Percentiles rank a stretch among this genome's conserved stretches.
Evolutionary conservation across 2,888 invertebrate species (phyloP).

Genomic region (Bombylius major): DNA sequence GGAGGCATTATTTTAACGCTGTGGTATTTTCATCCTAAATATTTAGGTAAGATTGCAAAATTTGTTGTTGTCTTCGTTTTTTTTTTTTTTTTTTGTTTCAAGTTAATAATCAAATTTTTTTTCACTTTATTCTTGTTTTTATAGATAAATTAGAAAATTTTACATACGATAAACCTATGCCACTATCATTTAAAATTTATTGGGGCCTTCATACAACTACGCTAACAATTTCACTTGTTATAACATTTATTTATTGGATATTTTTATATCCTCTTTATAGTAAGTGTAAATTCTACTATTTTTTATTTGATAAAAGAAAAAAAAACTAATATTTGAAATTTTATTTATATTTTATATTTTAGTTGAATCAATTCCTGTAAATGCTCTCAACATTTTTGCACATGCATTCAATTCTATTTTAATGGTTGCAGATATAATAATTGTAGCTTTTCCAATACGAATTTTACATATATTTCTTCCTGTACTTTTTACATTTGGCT

Average conservation of each 20-base stretch:
- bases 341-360: slow-evolving; percentile 14
- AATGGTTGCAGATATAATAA: slow-evolving; percentile 56
- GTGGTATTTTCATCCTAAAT: slow-evolving; percentile 28
- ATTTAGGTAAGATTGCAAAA: slow-evolving; percentile 10
- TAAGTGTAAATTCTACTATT: slow-evolving; percentile 17
- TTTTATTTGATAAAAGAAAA: not conserved
- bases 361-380: slow-evolving; percentile 48
- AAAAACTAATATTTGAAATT: not conserved
- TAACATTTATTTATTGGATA: slow-evolving; percentile 64
- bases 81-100: no score
- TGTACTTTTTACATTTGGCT: slow-evolving; percentile 43
- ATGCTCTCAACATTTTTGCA: slow-evolving; percentile 54
- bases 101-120: not conserved
- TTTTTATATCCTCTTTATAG: slow-evolving; percentile 31
- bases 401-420: slow-evolving; percentile 63
- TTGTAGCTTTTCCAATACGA: slow-evolving; percentile 60
- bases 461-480: slow-evolving; percentile 51
- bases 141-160: slow-evolving; percentile 1
- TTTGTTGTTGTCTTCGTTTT: no score
- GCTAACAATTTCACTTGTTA: slow-evolving; percentile 51
- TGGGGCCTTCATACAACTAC: slow-evolving; percentile 58
- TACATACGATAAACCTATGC: slow-evolving; percentile 17
- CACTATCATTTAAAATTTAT: slow-evolving; percentile 41
- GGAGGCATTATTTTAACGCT: slow-evolving; percentile 29
- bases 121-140: not conserved